Base-by-base conservation (phyloP, 2,888 invertebrate species). In the Callinectes sapidus region DNA sequence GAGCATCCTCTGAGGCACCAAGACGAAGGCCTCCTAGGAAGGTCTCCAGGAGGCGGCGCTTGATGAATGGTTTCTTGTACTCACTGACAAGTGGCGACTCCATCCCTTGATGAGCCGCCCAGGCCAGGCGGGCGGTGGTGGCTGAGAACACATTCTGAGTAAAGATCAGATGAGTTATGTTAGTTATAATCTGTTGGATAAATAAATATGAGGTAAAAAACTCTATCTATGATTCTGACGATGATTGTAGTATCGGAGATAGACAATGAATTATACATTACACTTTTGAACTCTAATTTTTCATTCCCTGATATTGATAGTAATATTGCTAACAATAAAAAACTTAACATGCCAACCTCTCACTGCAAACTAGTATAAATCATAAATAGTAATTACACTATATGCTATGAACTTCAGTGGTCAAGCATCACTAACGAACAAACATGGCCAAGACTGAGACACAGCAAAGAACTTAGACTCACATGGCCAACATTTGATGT, bases 21-120 rank as follows among this genome's bases (percentile, higher is more conserved):
- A 94, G 86, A 35, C 92, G 90, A 23, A 94, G 87, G 42, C 94
- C 94, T 28, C 94, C 94, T 32, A 94, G 42, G 87, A 94, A 94
- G 8, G 94, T 94, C 81, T 93, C 91, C 10, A 94, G 42, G 39
- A 94, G 90, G 77, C 94, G 85, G 28, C 94, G 89, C 32, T 87
- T 55, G 61, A 94, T 94, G 66, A 94, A 94, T 10, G 93, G 90
- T 39, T 93, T 92, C 90, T 94, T 94, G 71, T 94, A 94, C 13
- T 92, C 93, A 90, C 94, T 94, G 77, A 94, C 94, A 66, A 94
- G 92, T 28, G 94, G 94, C 55, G 94, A 93, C 71, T 94, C 94
- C 94, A 94, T 94, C 86, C 90, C 93, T 48, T 61, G 66, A 39
- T 89, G 91, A 66, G 77, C 91, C 48, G 90, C 91, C 91, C 91